Conservation (phyloP, 2,113 vertebrate species). For the Erythrolamprus reginae region DNA sequence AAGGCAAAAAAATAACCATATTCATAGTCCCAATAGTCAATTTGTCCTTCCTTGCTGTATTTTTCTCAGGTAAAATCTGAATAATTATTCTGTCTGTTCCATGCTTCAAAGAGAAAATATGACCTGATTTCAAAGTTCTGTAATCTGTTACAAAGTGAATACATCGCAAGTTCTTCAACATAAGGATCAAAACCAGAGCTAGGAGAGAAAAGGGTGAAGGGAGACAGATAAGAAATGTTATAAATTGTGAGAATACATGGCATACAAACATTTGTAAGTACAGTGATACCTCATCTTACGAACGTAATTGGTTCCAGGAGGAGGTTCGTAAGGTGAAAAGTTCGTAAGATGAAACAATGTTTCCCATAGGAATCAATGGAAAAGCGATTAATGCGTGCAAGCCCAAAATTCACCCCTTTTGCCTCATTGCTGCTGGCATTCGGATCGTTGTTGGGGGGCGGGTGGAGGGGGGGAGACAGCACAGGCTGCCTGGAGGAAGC, state of each 20-base stretch:
- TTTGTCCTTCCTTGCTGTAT: constrained; percentile 34
- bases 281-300: too few species aligned
- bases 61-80: constrained; percentile 11
- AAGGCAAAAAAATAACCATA: constrained; percentile 39
- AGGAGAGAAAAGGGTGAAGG: constrained; percentile 16
- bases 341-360: too few species aligned
- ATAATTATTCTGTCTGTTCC: constrained; percentile 13
- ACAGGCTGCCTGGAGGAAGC: too few species aligned
- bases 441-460: too few species aligned
- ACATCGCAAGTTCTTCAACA: constrained; percentile 52
- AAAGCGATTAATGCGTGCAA: too few species aligned
- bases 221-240: neutral
- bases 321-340: too few species aligned
- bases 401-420: too few species aligned
- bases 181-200: constrained; percentile 72
- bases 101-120: constrained; percentile 12
- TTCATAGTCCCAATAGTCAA: constrained; percentile 44
- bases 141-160: constrained; percentile 17
- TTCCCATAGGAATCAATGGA: too few species aligned
- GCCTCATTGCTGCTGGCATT: too few species aligned
- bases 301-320: too few species aligned
- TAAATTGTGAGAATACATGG: neutral
- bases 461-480: too few species aligned
- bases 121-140: constrained; percentile 36
- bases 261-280: neutral